Evolutionary conservation across 2,113 vertebrate species (phyloP).

Genomic region (Phalacrocorax brasilianus): DNA sequence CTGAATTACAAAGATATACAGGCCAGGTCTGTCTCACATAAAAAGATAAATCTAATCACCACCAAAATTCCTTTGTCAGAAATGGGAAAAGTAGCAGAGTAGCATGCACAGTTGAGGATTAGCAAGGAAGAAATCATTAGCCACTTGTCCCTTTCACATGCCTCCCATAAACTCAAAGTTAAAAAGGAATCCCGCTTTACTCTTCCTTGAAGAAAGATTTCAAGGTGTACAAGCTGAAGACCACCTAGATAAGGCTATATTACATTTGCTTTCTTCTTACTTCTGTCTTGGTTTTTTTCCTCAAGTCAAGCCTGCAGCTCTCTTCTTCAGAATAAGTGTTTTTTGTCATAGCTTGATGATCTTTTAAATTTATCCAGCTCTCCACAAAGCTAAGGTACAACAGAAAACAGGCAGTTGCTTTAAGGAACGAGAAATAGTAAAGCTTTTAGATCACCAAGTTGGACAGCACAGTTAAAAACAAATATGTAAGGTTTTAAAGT

Average conservation of each 20-base stretch:
- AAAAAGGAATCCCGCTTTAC: neutral
- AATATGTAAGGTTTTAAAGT: no score
- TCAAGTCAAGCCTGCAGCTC: neutral
- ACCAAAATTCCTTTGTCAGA: neutral
- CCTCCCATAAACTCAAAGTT: neutral
- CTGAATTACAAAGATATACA: neutral
- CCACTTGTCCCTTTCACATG: no score
- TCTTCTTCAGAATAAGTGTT: neutral
- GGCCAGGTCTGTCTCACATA: neutral
- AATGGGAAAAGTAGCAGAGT: neutral
- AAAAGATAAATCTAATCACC: neutral
- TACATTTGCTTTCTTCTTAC: neutral
- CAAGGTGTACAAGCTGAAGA: neutral
- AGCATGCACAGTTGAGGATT: neutral
- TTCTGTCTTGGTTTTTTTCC: neutral
- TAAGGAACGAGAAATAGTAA: neutral
- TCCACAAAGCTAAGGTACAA: neutral
- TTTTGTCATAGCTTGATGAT: neutral
- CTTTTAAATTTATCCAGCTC: neutral
- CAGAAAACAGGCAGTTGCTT: neutral
- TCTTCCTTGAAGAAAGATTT: neutral
- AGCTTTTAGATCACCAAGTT: neutral
- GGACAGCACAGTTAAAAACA: neutral
- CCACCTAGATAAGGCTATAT: neutral
- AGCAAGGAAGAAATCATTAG: neutral